phyloP scores from a whole-genome alignment of 2,888 invertebrate species.

The Scotopteryx bipunctaria region DNA sequence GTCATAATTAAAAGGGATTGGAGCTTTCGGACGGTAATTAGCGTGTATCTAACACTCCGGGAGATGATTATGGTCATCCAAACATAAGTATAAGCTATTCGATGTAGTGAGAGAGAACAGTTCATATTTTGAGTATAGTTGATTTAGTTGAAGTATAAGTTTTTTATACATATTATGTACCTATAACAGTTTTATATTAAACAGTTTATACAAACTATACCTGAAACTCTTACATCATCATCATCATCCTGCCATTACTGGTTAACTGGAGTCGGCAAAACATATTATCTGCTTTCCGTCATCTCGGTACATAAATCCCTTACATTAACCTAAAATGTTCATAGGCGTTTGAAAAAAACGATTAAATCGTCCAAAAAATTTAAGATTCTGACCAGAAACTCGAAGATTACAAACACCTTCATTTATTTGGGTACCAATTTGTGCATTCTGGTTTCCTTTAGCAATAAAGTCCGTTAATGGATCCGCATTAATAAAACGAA shows the following conservation, averaged over 20 bases:
- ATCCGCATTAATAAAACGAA: slow-evolving; percentile 69
- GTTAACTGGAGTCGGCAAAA: too few relatives aligned
- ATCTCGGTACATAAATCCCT: too few relatives aligned
- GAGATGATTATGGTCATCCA: slow-evolving; percentile 30
- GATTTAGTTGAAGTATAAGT: too few relatives aligned
- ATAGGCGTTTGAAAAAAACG: background rate
- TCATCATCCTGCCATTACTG: too few relatives aligned
- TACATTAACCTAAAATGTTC: background rate
- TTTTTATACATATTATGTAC: too few relatives aligned
- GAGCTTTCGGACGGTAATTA: slow-evolving; percentile 53
- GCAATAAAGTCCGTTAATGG: slow-evolving; percentile 74
- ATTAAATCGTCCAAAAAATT: slow-evolving; percentile 6
- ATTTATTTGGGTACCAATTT: slow-evolving; percentile 68
- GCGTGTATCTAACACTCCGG: slow-evolving; percentile 47
- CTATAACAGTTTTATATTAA: too few relatives aligned
- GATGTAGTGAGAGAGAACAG: background rate
- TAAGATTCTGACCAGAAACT: slow-evolving; percentile 49
- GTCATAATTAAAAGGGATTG: slow-evolving; percentile 60
- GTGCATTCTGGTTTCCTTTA: slow-evolving; percentile 60
- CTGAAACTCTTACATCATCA: too few relatives aligned
- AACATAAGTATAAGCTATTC: slow-evolving; percentile 13
- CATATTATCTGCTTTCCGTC: too few relatives aligned
- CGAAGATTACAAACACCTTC: slow-evolving; percentile 57
- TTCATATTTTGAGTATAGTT: too few relatives aligned
- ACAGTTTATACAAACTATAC: too few relatives aligned